These are phyloP conservation scores for Oxystoma pomonae DNA, from an alignment of 2,888 invertebrate genomes.

Conservation along the genomic window DNA sequence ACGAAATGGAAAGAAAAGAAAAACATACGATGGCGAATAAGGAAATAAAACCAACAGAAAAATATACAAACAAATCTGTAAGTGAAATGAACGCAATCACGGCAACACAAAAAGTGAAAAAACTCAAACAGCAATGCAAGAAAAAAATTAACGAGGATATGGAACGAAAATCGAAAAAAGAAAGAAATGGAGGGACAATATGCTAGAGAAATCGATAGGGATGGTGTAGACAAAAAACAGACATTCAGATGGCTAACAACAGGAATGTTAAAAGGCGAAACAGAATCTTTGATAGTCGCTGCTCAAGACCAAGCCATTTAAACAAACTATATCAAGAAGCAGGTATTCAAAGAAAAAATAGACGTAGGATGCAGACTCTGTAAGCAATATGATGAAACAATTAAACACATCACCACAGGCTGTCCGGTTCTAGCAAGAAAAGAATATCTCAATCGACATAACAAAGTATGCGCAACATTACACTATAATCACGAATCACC, in stretches of 20 bases:
- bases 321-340: background rate
- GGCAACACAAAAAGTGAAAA: background rate
- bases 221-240: background rate
- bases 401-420: constrained; percentile 1
- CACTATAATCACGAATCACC: no score
- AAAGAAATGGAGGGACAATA: background rate
- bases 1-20: constrained; percentile 1
- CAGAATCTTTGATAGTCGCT: constrained; percentile 1
- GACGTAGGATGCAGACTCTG: no score
- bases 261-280: background rate
- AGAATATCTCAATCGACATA: no score
- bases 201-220: constrained; percentile 1
- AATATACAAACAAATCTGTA: constrained; percentile 1
- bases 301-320: background rate
- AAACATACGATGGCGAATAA: background rate
- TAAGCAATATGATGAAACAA: constrained; percentile 1
- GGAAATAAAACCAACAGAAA: background rate
- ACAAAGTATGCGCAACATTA: no score
- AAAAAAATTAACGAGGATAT: background rate
- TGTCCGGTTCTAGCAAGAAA: constrained; percentile 1
- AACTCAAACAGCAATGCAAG: constrained; percentile 1
- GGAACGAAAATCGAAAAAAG: background rate
- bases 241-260: background rate
- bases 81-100: constrained; percentile 1
- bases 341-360: constrained; percentile 1